A percentile compares a stretch with the other conserved stretches of the same genome.
phyloP scores from a whole-genome alignment of 2,888 invertebrate species.

The Heteromyza rotundicornis region DNA sequence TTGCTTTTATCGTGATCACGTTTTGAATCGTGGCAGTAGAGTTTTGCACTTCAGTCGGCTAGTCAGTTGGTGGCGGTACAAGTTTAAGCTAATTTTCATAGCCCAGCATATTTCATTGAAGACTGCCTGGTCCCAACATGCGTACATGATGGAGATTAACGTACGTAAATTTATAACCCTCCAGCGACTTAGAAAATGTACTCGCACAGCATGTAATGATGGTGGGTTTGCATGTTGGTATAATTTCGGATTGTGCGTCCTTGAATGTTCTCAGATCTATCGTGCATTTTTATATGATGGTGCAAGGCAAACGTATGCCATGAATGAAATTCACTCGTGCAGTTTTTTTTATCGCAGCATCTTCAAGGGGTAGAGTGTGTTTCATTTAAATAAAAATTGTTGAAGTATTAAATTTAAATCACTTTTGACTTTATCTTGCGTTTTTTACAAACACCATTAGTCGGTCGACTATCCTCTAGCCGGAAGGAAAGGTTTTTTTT shows the following conservation, averaged over 20 bases:
- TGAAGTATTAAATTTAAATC: background rate
- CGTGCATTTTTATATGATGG: background rate
- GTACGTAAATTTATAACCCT: background rate
- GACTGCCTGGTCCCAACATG: background rate
- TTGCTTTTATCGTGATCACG: background rate
- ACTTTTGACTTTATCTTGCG: background rate
- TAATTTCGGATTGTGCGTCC: slow-evolving; percentile 1
- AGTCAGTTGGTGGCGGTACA: too few species aligned
- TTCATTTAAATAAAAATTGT: background rate
- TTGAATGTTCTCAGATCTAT: background rate
- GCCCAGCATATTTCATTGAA: background rate
- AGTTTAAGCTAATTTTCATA: background rate
- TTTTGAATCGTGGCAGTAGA: background rate
- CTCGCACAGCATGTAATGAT: background rate
- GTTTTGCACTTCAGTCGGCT: too few species aligned
- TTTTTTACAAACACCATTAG: too few species aligned
- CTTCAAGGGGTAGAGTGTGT: background rate
- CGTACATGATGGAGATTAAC: background rate
- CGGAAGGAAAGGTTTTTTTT: too few species aligned
- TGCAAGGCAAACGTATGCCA: too few species aligned
- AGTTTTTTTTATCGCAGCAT: background rate
- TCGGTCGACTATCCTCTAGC: too few species aligned
- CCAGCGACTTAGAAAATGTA: background rate
- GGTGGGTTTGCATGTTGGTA: too few species aligned
- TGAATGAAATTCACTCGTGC: background rate